Evolutionary conservation across 2,113 vertebrate species (phyloP).

Genomic region (Calidris pygmaea): DNA sequence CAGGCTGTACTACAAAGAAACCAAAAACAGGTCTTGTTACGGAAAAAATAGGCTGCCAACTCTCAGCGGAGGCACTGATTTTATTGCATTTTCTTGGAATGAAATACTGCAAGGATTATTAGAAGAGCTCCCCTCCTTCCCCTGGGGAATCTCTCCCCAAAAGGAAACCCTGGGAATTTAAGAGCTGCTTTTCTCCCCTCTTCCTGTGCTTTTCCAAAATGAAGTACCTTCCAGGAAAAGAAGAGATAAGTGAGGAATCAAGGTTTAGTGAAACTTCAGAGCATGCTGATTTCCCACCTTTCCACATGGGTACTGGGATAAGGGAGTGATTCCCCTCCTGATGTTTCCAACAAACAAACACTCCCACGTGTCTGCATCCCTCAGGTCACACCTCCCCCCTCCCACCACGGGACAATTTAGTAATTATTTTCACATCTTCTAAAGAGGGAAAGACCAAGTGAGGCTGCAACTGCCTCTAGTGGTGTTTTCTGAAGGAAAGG

Average conservation of each 20-base stretch:
- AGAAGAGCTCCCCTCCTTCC: neutral
- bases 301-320: accelerated
- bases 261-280: neutral
- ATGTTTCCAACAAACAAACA: neutral
- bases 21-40: neutral
- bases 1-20: constrained; percentile 46
- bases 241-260: neutral
- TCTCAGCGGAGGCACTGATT: constrained; percentile 1
- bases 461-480: constrained; percentile 19
- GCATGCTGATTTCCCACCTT: neutral
- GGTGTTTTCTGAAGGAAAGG: neutral
- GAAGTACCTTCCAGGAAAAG: neutral
- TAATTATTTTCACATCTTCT: constrained; percentile 42
- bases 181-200: neutral
- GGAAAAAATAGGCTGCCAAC: neutral
- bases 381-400: neutral
- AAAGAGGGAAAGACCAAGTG: neutral
- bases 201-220: neutral
- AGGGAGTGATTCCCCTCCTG: neutral
- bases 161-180: neutral
- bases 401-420: neutral
- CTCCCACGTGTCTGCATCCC: neutral
- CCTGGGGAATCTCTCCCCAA: neutral
- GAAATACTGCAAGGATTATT: neutral
- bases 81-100: constrained; percentile 11